These are phyloP conservation scores for Hyles euphorbiae DNA, from an alignment of 1,140 invertebrate species.

Conservation along the genomic window DNA sequence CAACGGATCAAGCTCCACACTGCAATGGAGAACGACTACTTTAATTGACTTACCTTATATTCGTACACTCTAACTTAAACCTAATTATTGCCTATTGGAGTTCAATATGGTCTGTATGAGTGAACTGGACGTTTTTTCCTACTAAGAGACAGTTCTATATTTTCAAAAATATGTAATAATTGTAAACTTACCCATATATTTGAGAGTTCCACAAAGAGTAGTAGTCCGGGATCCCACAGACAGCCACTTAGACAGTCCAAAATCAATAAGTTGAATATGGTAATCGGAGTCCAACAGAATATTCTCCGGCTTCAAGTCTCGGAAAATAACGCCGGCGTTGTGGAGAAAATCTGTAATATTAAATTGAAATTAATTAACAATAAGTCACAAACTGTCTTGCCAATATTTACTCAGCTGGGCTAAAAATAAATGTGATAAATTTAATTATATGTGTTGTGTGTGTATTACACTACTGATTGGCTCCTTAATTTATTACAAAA, in stretches of 20 bases:
- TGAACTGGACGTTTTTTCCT: no score
- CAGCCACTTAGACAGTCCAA: slow-evolving; percentile 96
- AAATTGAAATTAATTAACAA: slow-evolving; percentile 7
- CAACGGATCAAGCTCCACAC: slow-evolving; percentile 58
- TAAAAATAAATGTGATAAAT: no score
- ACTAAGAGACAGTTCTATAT: no score
- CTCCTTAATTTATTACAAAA: no score
- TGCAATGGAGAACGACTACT: slow-evolving; percentile 66
- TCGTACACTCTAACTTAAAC: no score
- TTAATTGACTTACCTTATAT: slow-evolving; percentile 28
- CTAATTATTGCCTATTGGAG: no score
- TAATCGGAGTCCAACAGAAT: slow-evolving; percentile 87
- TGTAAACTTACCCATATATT: slow-evolving; percentile 89
- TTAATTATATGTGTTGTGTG: no score
- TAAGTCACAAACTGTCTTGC: neutral
- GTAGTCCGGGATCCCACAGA: slow-evolving; percentile 83
- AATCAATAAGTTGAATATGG: slow-evolving; percentile 91
- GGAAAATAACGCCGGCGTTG: slow-evolving; percentile 92
- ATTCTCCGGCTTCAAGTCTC: slow-evolving; percentile 95
- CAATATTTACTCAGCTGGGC: no score
- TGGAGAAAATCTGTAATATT: slow-evolving; percentile 89
- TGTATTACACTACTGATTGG: no score
- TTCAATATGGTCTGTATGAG: no score
- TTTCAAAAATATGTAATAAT: no score
- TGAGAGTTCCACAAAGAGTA: slow-evolving; percentile 93